Conservation (phyloP, 2,888 invertebrate genomes). For the Athetis lepigone region DNA sequence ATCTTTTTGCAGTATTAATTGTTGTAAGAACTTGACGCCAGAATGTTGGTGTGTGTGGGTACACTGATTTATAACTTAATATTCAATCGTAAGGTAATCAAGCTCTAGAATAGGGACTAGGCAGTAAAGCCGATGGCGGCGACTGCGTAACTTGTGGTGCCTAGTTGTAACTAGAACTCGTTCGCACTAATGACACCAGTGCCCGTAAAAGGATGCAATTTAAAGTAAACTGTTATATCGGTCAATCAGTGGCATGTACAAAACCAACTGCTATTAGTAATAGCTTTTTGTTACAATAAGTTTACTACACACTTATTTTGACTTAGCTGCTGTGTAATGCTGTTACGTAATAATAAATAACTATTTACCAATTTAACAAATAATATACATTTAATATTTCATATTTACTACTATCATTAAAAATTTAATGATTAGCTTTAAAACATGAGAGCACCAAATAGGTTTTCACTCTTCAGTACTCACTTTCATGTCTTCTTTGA, state of each 20-base stretch:
- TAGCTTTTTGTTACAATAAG: conserved; percentile 5
- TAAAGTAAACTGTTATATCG: conserved; percentile 51
- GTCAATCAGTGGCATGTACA: conserved; percentile 48
- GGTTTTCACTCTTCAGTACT: too few species aligned
- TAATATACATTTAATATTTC: too few species aligned
- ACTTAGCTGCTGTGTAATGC: too few species aligned
- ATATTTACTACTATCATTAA: too few species aligned
- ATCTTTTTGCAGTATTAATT: conserved; percentile 53
- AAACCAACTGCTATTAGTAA: conserved; percentile 14
- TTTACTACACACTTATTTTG: not conserved
- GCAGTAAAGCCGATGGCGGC: conserved; percentile 36
- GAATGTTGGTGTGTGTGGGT: conserved; percentile 42
- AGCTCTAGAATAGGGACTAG: conserved; percentile 49
- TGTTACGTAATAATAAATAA: too few species aligned
- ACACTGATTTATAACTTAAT: conserved; percentile 69
- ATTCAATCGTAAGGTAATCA: conserved; percentile 63
- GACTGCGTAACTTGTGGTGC: conserved; percentile 34
- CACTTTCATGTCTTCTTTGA: too few species aligned
- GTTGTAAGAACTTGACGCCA: conserved; percentile 62
- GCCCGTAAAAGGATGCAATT: conserved; percentile 56
- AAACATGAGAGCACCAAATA: too few species aligned
- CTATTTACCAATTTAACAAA: too few species aligned
- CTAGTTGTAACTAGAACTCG: conserved; percentile 54
- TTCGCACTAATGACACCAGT: conserved; percentile 44
- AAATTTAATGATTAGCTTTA: too few species aligned